Evolutionary conservation across 2,888 invertebrate species (phyloP).

Genomic region (Eupithecia tripunctaria): DNA sequence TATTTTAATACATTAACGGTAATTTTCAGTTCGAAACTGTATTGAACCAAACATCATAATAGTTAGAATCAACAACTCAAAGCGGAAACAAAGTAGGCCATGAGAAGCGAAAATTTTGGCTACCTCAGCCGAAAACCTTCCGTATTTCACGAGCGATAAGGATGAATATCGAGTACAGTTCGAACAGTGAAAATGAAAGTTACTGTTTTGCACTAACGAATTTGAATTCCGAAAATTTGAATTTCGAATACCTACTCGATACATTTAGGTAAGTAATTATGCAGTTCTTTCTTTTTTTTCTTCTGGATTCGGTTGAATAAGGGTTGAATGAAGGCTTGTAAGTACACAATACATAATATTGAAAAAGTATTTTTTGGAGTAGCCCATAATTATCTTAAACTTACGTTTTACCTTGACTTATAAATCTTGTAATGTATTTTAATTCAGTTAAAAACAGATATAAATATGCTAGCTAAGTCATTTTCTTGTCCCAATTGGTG

Average conservation of each 20-base stretch:
- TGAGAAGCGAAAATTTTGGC: conserved; percentile 74
- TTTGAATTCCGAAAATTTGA: conserved; percentile 72
- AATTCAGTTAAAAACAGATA: neutral
- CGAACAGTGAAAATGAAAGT: conserved; percentile 79
- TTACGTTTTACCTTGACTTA: too few relatives aligned
- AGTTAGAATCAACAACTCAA: conserved; percentile 75
- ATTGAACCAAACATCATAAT: conserved; percentile 61
- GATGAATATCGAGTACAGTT: conserved; percentile 48
- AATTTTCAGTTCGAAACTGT: conserved; percentile 29
- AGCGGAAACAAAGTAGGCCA: conserved; percentile 76
- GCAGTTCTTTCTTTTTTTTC: conserved; percentile 9
- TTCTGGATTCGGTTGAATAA: neutral
- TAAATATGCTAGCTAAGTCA: neutral
- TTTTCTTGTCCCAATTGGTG: neutral
- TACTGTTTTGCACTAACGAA: conserved; percentile 78
- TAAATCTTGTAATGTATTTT: too few relatives aligned
- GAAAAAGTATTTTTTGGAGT: too few relatives aligned
- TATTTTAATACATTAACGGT: neutral
- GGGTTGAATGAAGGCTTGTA: neutral
- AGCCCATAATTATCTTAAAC: too few relatives aligned
- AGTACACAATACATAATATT: too few relatives aligned
- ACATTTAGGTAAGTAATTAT: conserved; percentile 9
- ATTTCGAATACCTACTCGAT: conserved; percentile 24
- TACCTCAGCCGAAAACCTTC: conserved; percentile 48
- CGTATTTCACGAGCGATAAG: conserved; percentile 49